phyloP scores from a whole-genome alignment of 2,888 invertebrate species.

The Leucoptera coffeella region DNA sequence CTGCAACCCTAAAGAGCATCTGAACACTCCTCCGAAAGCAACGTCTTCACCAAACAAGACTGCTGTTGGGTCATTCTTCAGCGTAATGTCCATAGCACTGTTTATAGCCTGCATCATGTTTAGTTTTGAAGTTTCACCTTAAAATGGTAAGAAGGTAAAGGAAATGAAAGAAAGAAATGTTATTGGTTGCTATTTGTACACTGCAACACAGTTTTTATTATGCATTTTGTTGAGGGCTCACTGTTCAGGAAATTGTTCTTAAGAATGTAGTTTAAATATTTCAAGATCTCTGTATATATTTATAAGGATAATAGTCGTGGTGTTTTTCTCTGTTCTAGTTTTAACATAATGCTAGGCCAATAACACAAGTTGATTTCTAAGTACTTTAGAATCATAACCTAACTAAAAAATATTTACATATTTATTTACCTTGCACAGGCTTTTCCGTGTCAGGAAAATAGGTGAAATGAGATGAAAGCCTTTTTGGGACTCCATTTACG shows the following conservation, averaged over 20 bases:
- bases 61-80: slow-evolving; percentile 74
- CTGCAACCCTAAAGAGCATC: slow-evolving; percentile 88
- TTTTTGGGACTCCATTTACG: slow-evolving; percentile 21
- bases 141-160: too few relatives aligned
- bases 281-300: too few relatives aligned
- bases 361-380: not conserved
- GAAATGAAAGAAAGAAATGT: too few relatives aligned
- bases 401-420: not conserved
- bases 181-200: too few relatives aligned
- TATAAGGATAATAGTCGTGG: too few relatives aligned
- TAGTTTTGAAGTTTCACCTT: slow-evolving; percentile 67
- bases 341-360: too few relatives aligned
- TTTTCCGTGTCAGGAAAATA: slow-evolving; percentile 51
- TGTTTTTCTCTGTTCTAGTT: too few relatives aligned
- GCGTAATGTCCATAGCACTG: slow-evolving; percentile 81
- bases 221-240: too few relatives aligned
- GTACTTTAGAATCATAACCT: not conserved
- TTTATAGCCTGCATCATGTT: slow-evolving; percentile 97
- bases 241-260: too few relatives aligned
- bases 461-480: slow-evolving; percentile 53
- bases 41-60: slow-evolving; percentile 97
- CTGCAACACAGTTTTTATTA: too few relatives aligned
- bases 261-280: too few relatives aligned
- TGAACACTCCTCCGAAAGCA: slow-evolving; percentile 96
- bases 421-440: slow-evolving; percentile 37